Conservation (phyloP, 2,113 vertebrate genomes). For the Romanogobio albipinnatus region DNA sequence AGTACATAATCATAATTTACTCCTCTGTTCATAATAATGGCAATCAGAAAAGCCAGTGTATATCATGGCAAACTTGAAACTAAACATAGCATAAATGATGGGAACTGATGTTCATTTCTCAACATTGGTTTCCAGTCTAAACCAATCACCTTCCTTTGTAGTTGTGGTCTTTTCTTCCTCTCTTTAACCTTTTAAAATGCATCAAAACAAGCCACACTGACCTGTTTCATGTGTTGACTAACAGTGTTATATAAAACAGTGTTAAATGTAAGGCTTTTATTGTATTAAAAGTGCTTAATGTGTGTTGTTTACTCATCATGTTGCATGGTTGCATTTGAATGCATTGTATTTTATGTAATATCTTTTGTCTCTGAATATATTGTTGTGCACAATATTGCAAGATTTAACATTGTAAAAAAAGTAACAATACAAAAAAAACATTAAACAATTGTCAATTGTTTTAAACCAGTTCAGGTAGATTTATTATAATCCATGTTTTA, state of each 20-base stretch:
- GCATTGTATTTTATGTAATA: not conserved
- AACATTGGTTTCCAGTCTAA: not conserved
- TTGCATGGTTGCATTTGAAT: not conserved
- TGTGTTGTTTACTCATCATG: not conserved
- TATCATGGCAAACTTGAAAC: not conserved
- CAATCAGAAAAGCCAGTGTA: not conserved
- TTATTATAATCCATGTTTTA: not conserved
- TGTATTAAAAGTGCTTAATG: not conserved
- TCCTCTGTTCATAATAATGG: not conserved
- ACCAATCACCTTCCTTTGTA: not conserved
- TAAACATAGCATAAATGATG: not conserved
- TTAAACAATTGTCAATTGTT: not conserved
- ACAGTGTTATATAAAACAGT: not conserved
- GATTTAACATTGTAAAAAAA: no score
- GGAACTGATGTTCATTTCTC: not conserved
- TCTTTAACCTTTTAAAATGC: not conserved
- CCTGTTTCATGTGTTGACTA: not conserved
- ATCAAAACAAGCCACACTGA: not conserved
- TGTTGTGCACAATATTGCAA: no score
- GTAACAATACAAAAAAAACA: not conserved
- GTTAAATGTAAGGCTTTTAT: not conserved
- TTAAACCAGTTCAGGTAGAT: not conserved
- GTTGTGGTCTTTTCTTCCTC: not conserved
- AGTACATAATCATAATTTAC: not conserved
- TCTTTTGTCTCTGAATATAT: not conserved